Evolutionary conservation across 92 coral and sea anemone genomes (phyloP).

Genomic region (Porites cylindrica): DNA sequence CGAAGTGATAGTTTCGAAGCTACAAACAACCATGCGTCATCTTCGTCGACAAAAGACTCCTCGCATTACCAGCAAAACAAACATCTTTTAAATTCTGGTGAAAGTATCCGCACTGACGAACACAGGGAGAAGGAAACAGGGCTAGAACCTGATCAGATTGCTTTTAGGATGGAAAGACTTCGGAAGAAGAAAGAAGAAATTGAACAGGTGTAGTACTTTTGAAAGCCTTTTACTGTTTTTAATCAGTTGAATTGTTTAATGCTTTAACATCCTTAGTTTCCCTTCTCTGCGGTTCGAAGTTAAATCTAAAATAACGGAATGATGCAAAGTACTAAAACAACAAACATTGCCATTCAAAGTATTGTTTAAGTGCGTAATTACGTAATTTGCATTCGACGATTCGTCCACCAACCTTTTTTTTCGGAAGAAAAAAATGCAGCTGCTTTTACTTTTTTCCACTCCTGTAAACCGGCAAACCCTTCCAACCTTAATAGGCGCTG

Average conservation of each 20-base stretch:
- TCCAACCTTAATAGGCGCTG: no score
- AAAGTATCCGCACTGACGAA: not conserved
- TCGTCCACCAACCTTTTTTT: no score
- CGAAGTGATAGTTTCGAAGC: no score
- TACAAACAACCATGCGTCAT: not conserved
- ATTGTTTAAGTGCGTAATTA: no score
- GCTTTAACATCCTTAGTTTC: not conserved
- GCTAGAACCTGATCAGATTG: slow-evolving; percentile 11
- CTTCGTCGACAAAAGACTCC: not conserved
- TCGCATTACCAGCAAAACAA: not conserved
- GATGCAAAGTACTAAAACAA: no score
- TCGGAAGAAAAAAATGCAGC: no score
- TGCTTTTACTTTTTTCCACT: no score
- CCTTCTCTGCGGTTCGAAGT: not conserved
- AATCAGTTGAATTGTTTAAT: not conserved
- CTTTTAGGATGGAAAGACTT: slow-evolving; percentile 28
- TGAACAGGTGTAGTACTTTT: slow-evolving; percentile 27
- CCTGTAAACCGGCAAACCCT: no score
- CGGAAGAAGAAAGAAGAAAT: slow-evolving; percentile 50
- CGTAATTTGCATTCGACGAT: no score
- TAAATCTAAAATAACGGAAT: not conserved
- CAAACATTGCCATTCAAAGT: no score
- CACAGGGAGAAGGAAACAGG: not conserved
- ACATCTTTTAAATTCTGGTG: not conserved
- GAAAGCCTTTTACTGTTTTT: not conserved